phyloP scores from a whole-genome alignment of 2,113 vertebrate genomes.

The Mystacornis crossleyi region DNA sequence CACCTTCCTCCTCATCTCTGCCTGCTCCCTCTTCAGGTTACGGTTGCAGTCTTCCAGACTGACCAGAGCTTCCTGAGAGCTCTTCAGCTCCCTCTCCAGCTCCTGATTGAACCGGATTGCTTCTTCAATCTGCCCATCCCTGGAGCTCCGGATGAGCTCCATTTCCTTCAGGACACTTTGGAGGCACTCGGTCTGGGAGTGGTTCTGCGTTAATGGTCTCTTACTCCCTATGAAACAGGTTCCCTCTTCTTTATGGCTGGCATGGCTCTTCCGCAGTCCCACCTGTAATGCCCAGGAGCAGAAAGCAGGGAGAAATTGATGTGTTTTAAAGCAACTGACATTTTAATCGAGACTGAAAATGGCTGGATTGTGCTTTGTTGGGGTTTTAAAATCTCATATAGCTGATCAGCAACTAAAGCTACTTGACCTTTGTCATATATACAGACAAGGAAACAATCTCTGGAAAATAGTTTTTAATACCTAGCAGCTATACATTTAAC shows the following conservation, averaged over 20 bases:
- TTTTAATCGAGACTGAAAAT: not conserved
- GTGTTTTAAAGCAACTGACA: not conserved
- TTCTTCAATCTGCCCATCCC: slow-evolving; percentile 81
- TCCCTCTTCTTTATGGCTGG: slow-evolving; percentile 74
- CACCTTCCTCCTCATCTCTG: slow-evolving; percentile 85
- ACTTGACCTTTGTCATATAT: not conserved
- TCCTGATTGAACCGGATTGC: slow-evolving; percentile 79
- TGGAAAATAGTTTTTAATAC: not conserved
- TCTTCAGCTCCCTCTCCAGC: slow-evolving; percentile 83
- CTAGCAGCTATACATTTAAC: not conserved
- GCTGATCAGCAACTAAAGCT: not conserved
- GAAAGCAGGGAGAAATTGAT: not conserved
- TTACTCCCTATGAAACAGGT: slow-evolving; percentile 73
- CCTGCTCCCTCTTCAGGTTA: slow-evolving; percentile 83
- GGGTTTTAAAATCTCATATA: accelerated
- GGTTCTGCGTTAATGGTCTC: slow-evolving; percentile 23
- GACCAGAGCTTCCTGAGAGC: slow-evolving; percentile 74
- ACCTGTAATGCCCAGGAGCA: slow-evolving; percentile 73
- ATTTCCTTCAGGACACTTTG: slow-evolving; percentile 80
- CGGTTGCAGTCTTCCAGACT: slow-evolving; percentile 83
- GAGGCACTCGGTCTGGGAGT: slow-evolving; percentile 65
- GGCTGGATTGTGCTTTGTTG: not conserved
- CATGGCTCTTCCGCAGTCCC: slow-evolving; percentile 88
- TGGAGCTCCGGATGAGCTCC: slow-evolving; percentile 78
- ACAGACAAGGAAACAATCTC: not conserved